phyloP scores from a whole-genome alignment of 2,888 invertebrate genomes.

The Podotricha telesiphe region DNA sequence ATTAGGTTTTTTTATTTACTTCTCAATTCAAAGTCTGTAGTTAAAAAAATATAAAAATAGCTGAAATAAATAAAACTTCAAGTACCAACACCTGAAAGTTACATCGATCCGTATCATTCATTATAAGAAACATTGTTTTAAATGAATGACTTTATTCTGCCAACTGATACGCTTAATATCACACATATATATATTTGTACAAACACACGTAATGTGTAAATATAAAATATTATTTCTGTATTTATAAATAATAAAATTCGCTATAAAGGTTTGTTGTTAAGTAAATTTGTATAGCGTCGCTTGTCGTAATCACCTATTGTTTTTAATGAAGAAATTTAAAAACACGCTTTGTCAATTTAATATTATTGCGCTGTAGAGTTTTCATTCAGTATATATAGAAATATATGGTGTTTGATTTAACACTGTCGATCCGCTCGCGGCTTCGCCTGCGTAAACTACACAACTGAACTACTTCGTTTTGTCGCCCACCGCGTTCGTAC shows the following conservation, averaged over 20 bases:
- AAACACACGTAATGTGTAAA: background rate
- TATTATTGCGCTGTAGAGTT: no score
- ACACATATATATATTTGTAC: background rate
- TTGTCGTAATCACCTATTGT: conserved; percentile 10
- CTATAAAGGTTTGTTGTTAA: background rate
- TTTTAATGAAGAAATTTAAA: background rate
- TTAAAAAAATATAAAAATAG: background rate
- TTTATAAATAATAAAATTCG: background rate
- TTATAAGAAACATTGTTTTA: background rate
- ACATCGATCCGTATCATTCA: background rate
- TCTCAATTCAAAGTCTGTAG: background rate
- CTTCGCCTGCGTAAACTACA: no score
- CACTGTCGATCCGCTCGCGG: no score
- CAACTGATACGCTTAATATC: background rate
- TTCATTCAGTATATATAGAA: no score
- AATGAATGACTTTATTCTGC: conserved; percentile 3
- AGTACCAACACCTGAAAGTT: background rate
- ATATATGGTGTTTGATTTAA: no score
- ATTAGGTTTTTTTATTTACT: no score
- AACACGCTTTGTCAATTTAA: background rate
- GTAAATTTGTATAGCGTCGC: background rate
- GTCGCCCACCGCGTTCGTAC: no score
- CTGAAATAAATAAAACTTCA: background rate
- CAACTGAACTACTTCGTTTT: no score
- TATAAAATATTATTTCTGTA: background rate